Evolutionary conservation across 2,888 invertebrate genomes (phyloP), one percentile per base, ranked within the genome.

Genomic region (Teleogryllus oceanicus): DNA sequence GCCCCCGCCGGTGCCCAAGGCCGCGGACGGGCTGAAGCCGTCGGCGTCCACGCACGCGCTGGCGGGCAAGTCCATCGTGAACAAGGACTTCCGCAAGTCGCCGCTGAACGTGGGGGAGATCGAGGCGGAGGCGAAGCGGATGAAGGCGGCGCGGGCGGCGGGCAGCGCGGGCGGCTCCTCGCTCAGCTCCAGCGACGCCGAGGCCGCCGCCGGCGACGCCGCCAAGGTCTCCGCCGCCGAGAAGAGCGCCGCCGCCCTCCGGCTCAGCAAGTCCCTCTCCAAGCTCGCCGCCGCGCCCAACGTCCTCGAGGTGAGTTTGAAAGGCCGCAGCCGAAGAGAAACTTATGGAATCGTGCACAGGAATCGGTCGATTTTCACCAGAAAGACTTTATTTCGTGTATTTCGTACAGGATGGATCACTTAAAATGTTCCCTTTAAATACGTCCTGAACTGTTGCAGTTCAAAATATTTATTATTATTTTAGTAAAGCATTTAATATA

Each of bases 51-150:
- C 79, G n/a, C 80, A 81, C 80, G 75, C 81, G 51, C 76, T 81
- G 13, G 62, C 62, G 13, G 62, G 75, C 12, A 82, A 82, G 75
- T 11, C 74, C 24, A 24, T 76, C 4, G 87, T 88, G 37, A 93
- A 93, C 85, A 93, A 94, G 86, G 93, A 93, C 85, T 93, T 92
- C 83, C 88, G 94, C 62, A 94, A 94, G 85, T 94, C 93, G 0
- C 91, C 92, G 0, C 85, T 94, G 18, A 94, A 94, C 86, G 92
- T 93, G 87, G 62, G 62, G 62, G 88, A 88, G 51, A 86, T 84
- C 85, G 77, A 84, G 84, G 83, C 83, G 82, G 51, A 84, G 83
- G 78, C 85, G 2, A 88, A 86, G 20, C 89, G 89, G 84, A 88
- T 89, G 37, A 37, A 37, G 8, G 37, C 8, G 37, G 37, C 37